Evolutionary conservation across 2,113 vertebrate species (phyloP), one percentile per base, ranked within the genome.

Genomic region (Myodes glareolus): DNA sequence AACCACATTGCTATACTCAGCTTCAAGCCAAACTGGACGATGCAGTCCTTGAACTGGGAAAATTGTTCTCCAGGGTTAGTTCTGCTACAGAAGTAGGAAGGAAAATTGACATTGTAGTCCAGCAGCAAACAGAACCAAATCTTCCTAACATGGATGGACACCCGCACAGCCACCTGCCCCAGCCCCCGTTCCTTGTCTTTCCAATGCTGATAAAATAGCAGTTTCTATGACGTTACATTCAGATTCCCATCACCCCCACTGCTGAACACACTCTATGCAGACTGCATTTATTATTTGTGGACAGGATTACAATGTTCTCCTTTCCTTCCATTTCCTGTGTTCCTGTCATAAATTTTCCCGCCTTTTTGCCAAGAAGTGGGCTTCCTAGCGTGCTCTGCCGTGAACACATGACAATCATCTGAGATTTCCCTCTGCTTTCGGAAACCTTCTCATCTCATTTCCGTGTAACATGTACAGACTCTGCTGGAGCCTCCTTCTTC

Each of bases 241-340:
- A 86, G 52, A 45, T 86, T 93, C 65, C 80, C 42, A 82, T 52
- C 92, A 88, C 86, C 85, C 70, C 61, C n/a, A 81, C 45, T 85
- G 63, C 21, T 52, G 1, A 42, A 13, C 21, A 77, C 50, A 86
- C 33, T 11, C 25, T 86, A 81, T 82, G 39, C 55, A 95, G 36
- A 90, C 63, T 88, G 88, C 36, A 86, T 77, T 91, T 85, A 50
- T 65, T 78, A 85, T 87, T 67, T 94, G 45, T 63, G 13, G 27
- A 23, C 91, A 29, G 7, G 81, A 89, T 67, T 65, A 70, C 73
- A 90, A 68, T 19, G 1, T 42, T 7, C 11, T 73, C 19, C 27
- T 73, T 67, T 75, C 75, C 42, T 63, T 47, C 65, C 47, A 47
- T 96, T 88, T 94, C 78, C n/a, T 92, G 14, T 81, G 39, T 76